Conservation (phyloP, 1,140 invertebrate genomes). For the Pseudomyrmex sp. region DNA sequence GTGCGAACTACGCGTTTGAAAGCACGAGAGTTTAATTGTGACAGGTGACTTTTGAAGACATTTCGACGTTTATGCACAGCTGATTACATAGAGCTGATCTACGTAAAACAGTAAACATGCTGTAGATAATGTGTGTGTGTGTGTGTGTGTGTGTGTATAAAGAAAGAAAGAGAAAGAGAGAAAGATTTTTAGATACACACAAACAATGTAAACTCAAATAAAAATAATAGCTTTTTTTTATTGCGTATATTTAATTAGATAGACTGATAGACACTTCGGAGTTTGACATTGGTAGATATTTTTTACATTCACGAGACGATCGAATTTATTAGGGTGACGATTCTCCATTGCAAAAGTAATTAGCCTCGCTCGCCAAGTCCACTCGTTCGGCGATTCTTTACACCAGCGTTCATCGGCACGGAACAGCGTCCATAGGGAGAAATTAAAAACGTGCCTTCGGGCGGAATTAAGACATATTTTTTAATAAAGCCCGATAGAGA, state of each 20-base stretch:
- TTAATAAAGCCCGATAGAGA: conserved; percentile 76
- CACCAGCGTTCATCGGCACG: conserved; percentile 53
- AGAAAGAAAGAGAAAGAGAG: background rate
- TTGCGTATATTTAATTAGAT: background rate
- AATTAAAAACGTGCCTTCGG: conserved; percentile 68
- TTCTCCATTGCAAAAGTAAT: conserved; percentile 45
- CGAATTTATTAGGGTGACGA: conserved; percentile 43
- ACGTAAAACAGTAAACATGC: no score
- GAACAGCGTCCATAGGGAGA: conserved; percentile 67
- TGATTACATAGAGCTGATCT: no score
- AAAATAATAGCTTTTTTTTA: background rate
- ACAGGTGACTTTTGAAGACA: background rate
- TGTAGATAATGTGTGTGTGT: background rate
- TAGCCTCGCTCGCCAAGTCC: conserved; percentile 54
- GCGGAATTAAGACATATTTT: conserved; percentile 80
- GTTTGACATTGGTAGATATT: conserved; percentile 23
- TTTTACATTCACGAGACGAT: conserved; percentile 15
- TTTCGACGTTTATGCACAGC: background rate
- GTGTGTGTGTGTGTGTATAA: background rate
- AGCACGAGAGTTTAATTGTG: background rate
- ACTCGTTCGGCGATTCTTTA: conserved; percentile 62
- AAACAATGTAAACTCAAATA: background rate
- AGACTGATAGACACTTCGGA: background rate
- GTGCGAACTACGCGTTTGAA: background rate
- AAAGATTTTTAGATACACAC: no score